Percentiles rank a stretch among this genome's conserved stretches.
Conservation (phyloP, 2,888 invertebrate species). For the Phengaris arion region DNA sequence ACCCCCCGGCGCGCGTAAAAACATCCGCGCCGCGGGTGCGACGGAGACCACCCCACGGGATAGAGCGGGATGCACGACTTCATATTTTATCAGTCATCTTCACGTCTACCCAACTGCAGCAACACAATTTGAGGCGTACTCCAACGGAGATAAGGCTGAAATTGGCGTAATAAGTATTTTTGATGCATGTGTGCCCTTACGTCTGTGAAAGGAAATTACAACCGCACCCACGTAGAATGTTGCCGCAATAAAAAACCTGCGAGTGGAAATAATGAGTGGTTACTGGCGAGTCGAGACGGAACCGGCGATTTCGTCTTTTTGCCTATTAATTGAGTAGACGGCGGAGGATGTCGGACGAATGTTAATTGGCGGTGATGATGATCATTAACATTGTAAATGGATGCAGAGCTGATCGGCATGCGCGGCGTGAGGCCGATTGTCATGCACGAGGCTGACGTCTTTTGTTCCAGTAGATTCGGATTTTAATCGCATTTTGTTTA, state of each 20-base stretch:
- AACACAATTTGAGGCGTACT: constrained; percentile 46
- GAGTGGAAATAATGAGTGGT: constrained; percentile 80
- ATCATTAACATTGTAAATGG: neutral
- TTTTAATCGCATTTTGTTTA: constrained; percentile 3
- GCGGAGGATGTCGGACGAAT: constrained; percentile 46
- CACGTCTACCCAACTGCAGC: constrained; percentile 55
- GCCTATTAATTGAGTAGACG: constrained; percentile 73
- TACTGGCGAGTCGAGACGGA: constrained; percentile 70
- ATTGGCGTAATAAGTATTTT: constrained; percentile 43
- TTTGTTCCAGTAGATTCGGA: constrained; percentile 7
- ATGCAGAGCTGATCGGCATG: neutral
- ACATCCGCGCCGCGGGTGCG: constrained; percentile 64
- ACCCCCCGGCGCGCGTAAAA: constrained; percentile 79
- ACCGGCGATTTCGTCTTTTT: constrained; percentile 63
- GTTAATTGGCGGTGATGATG: neutral
- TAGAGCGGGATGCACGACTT: constrained; percentile 71
- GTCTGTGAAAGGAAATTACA: constrained; percentile 80
- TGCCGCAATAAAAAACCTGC: constrained; percentile 79
- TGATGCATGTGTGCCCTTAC: constrained; percentile 79
- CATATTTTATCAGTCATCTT: constrained; percentile 78
- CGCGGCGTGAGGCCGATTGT: neutral
- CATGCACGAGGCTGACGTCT: constrained; percentile 32
- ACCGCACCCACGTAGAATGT: constrained; percentile 80
- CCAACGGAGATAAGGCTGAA: constrained; percentile 40
- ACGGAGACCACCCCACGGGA: constrained; percentile 58